Evolutionary conservation across 2,888 invertebrate genomes (phyloP).

Genomic region (Cephus pulcher): DNA sequence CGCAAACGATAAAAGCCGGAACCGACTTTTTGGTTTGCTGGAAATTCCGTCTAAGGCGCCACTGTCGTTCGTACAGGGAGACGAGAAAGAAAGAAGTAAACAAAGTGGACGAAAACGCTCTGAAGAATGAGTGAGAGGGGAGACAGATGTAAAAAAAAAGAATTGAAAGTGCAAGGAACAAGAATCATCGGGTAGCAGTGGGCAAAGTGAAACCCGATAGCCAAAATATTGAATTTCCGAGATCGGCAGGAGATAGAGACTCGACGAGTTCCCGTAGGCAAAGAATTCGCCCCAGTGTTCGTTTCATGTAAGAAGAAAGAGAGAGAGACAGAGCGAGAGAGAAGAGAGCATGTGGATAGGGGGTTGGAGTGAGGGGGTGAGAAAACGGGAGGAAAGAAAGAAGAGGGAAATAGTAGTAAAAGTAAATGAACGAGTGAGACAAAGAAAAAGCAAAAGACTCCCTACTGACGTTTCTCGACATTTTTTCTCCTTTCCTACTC

Average conservation of each 20-base stretch:
- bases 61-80: slow-evolving; percentile 14
- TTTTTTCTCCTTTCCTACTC: slow-evolving; percentile 3
- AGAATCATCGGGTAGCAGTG: slow-evolving; percentile 47
- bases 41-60: background rate
- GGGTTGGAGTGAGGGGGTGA: background rate
- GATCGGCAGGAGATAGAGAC: slow-evolving; percentile 20
- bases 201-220: slow-evolving; percentile 48
- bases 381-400: slow-evolving; percentile 11
- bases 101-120: slow-evolving; percentile 4
- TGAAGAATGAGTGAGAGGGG: slow-evolving; percentile 12
- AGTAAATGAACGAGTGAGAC: slow-evolving; percentile 11
- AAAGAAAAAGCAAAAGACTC: slow-evolving; percentile 19
- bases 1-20: background rate
- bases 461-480: background rate
- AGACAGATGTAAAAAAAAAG: slow-evolving; percentile 11
- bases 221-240: slow-evolving; percentile 60
- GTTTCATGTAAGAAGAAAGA: background rate
- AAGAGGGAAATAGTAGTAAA: slow-evolving; percentile 15
- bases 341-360: background rate
- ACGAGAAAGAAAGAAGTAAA: slow-evolving; percentile 22
- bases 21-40: background rate
- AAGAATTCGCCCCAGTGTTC: background rate
- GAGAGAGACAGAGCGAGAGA: too few species aligned
- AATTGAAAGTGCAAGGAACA: slow-evolving; percentile 11
- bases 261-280: background rate